Evolutionary conservation across 1,140 invertebrate species (phyloP).

Genomic region (Danaus plexippus): DNA sequence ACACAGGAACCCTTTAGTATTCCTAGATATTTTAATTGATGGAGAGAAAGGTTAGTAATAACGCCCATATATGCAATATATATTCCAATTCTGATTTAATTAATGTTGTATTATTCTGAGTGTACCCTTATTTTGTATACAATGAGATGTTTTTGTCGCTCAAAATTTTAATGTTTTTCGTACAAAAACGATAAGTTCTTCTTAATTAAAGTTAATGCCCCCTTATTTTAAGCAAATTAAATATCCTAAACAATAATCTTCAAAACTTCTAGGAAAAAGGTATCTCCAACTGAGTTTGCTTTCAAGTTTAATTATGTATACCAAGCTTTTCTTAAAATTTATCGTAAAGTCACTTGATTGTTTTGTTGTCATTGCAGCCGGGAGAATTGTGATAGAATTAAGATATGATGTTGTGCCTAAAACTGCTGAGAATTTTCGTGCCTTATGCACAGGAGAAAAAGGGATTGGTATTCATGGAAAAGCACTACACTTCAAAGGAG

Average conservation of each 20-base stretch:
- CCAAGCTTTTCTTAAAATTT: background rate
- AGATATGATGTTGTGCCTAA: slow-evolving; percentile 89
- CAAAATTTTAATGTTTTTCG: too few relatives aligned
- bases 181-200: too few relatives aligned
- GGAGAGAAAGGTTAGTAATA: slow-evolving; percentile 50
- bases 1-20: slow-evolving; percentile 60
- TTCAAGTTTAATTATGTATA: background rate
- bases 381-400: slow-evolving; percentile 86
- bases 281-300: too few relatives aligned
- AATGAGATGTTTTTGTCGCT: too few relatives aligned
- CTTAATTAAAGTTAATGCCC: too few relatives aligned
- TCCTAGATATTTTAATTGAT: slow-evolving; percentile 59
- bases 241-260: too few relatives aligned
- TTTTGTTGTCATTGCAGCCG: slow-evolving; percentile 69
- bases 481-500: slow-evolving; percentile 83
- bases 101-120: background rate
- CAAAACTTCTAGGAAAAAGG: too few relatives aligned
- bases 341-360: slow-evolving; percentile 11
- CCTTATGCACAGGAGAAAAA: slow-evolving; percentile 89
- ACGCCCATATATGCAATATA: background rate
- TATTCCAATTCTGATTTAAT: background rate
- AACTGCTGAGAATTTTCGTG: slow-evolving; percentile 93
- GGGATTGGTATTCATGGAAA: slow-evolving; percentile 79
- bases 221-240: too few relatives aligned
- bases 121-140: too few relatives aligned